Evolutionary conservation across 2,113 vertebrate genomes (phyloP), one percentile per base, ranked within the genome.

Genomic region (Lethenteron reissneri): DNA sequence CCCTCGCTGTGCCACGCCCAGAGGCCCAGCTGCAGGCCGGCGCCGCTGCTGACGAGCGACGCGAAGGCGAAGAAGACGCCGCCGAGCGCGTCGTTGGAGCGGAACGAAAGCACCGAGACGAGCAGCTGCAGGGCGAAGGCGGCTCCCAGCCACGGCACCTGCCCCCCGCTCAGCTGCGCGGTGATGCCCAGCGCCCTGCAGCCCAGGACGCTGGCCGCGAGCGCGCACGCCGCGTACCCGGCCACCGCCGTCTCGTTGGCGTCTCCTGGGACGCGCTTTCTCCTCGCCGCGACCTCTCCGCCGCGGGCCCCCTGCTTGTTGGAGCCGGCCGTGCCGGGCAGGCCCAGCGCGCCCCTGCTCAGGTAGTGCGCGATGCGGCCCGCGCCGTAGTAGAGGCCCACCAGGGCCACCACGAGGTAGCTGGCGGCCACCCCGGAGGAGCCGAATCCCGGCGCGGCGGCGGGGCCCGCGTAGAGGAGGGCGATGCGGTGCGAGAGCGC

Each of bases 81-180:
- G 69, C 78, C 75, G 0, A 86, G 76, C 0, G 74, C 77, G 70
- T 88, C 84, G 80, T 83, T 79, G 0, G 78, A 77, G 56, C 88
- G 81, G 75, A 82, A 92, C 11, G 79, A 81, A 19, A 85, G 62
- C 70, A 89, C 9, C 64, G 84, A 87, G 74, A 85, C 73, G 8
- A 76, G 83, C 1, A 85, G 62, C 79, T 92, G 88, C 74, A 79
- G 87, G 73, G 81, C 58, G 2, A 81, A 86, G 13, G 86, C 85
- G 3, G 82, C 84, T 87, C 85, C 89, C 70, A 92, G 80, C 88
- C 88, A 92, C 70, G 88, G 83, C 57, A 88, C 83, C 0, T 87
- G 88, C 3, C 85, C 84, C 0, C 76, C 19, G 58, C 71, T 83
- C 1, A 90, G 84, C 1, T 9, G 57, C 56, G 72, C 78, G 17